Percentiles rank a stretch among this genome's conserved stretches.
Evolutionary conservation across 2,797 vertebrate species (phyloP).

Genomic region (Zenarchopterus dispar): DNA sequence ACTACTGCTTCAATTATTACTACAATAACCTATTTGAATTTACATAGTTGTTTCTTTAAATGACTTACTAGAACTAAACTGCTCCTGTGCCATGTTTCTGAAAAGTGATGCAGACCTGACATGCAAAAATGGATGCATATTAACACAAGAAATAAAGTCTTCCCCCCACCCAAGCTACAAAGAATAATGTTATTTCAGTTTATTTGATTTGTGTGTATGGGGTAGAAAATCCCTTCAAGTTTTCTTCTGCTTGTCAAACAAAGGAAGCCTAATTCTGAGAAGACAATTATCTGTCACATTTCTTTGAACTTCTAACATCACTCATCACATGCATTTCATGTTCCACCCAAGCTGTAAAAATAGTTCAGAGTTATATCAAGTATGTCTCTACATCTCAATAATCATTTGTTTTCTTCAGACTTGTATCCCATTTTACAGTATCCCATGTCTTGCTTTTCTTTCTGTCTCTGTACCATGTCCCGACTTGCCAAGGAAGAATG

Average conservation of each 20-base stretch:
- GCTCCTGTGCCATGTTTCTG: no score
- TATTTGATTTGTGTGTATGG: no score
- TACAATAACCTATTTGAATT: no score
- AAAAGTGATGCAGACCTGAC: no score
- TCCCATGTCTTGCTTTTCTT: conserved; percentile 37
- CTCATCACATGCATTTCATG: conserved; percentile 30
- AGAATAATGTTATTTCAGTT: no score
- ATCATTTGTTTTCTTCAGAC: conserved; percentile 33
- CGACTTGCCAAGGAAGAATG: conserved; percentile 69
- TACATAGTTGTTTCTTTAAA: no score
- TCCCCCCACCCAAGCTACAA: no score
- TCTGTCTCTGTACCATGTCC: conserved; percentile 49
- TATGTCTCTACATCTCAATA: conserved; percentile 32
- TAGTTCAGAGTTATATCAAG: conserved; percentile 5
- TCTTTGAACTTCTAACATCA: conserved; percentile 25
- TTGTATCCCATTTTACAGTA: conserved; percentile 22
- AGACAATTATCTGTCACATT: conserved; percentile 20
- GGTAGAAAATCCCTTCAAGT: background rate
- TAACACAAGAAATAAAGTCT: no score
- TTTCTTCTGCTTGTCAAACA: background rate
- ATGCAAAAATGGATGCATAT: no score
- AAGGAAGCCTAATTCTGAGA: conserved; percentile 9
- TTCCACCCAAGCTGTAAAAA: conserved; percentile 17
- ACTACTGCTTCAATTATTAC: no score
- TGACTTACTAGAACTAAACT: no score